These are phyloP conservation scores for Hapalemur alaotrensis DNA, from an alignment of 2,797 vertebrate species.

Conservation along the genomic window DNA sequence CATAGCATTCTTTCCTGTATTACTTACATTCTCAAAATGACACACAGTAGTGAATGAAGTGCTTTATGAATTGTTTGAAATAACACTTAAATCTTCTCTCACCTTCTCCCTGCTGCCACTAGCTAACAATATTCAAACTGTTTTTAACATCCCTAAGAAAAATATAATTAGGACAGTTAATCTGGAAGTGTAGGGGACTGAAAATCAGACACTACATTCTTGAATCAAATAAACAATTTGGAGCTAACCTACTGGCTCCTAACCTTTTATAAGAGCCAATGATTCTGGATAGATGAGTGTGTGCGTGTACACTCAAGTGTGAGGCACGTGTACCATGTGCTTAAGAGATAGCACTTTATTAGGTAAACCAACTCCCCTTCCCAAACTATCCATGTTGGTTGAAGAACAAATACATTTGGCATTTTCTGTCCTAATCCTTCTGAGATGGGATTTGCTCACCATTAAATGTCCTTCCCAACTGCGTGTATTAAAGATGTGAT, in stretches of 20 bases:
- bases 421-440: neutral
- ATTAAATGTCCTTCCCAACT: neutral
- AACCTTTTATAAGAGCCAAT: neutral
- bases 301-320: neutral
- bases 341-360: neutral
- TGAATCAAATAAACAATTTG: neutral
- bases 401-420: neutral
- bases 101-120: neutral
- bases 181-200: neutral
- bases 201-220: neutral
- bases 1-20: neutral
- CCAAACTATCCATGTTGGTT: neutral
- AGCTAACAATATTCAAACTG: neutral
- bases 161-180: neutral
- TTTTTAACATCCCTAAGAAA: neutral
- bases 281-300: neutral
- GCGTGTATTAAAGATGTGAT: neutral
- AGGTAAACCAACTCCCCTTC: neutral
- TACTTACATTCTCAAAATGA: neutral
- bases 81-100: neutral
- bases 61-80: neutral
- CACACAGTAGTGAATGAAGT: neutral
- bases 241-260: neutral
- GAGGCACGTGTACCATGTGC: neutral
- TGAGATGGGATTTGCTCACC: neutral